phyloP scores from a whole-genome alignment of 2,113 vertebrate species.

The Vidua chalybeata region DNA sequence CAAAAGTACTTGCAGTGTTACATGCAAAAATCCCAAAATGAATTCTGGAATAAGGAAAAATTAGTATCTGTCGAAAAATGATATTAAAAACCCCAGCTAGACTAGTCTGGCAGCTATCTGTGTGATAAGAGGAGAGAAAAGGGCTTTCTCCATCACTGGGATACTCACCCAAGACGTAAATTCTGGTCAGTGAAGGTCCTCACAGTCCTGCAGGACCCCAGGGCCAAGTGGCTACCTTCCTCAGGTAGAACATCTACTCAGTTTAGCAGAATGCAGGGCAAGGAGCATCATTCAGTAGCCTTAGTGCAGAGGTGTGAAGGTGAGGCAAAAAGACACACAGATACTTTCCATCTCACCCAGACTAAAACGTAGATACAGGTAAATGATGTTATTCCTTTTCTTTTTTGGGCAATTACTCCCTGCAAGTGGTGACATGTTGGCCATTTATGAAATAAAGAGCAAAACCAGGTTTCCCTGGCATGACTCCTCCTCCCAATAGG shows the following conservation, averaged over 20 bases:
- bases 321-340: background rate
- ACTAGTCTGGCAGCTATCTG: background rate
- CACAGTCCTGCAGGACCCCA: background rate
- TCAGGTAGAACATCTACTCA: background rate
- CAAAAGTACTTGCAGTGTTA: background rate
- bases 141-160: background rate
- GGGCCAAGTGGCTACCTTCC: background rate
- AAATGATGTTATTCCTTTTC: background rate
- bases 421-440: background rate
- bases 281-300: background rate
- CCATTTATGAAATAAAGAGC: background rate
- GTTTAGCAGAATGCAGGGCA: background rate
- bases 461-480: fast-evolving
- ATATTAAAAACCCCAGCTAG: background rate
- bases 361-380: background rate
- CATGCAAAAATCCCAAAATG: background rate
- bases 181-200: background rate
- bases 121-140: background rate
- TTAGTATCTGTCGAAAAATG: background rate
- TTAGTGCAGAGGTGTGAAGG: background rate
- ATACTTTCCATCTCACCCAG: background rate
- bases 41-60: background rate
- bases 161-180: background rate
- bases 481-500: background rate
- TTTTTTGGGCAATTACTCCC: background rate